Percentiles rank a stretch among this genome's conserved stretches.
These are phyloP conservation scores for Bactericera cockerelli DNA, from an alignment of 1,140 invertebrate genomes.

Conservation along the genomic window DNA sequence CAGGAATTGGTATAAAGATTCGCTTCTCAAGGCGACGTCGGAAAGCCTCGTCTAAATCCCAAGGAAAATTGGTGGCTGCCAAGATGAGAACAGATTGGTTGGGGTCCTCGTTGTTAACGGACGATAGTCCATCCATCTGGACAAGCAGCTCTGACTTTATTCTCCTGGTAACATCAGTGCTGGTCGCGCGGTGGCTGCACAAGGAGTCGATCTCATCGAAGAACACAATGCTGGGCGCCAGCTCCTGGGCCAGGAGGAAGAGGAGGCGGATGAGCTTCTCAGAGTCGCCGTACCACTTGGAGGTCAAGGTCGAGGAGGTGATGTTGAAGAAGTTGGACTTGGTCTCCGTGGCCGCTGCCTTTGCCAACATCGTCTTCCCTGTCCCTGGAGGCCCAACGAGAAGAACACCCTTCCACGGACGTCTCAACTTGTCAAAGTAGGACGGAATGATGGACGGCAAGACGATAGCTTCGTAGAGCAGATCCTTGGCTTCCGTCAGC, in stretches of 20 bases:
- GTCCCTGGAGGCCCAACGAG: constrained; percentile 62
- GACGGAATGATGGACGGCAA: background rate
- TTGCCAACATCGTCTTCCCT: constrained; percentile 55
- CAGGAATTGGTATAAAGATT: constrained; percentile 97
- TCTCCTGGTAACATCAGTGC: constrained; percentile 10
- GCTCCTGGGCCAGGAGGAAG: constrained; percentile 19
- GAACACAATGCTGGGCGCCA: constrained; percentile 20
- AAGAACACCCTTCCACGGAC: constrained; percentile 36
- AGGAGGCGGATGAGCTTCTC: constrained; percentile 34
- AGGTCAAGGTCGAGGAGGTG: constrained; percentile 38
- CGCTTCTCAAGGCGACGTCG: constrained; percentile 79
- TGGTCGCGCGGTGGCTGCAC: constrained; percentile 16
- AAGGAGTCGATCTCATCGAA: constrained; percentile 23
- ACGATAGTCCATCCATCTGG: constrained; percentile 25
- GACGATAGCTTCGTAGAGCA: background rate
- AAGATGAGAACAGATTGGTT: constrained; percentile 37
- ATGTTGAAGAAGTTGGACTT: constrained; percentile 36
- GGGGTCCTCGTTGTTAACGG: constrained; percentile 11
- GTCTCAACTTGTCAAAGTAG: background rate
- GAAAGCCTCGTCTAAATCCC: constrained; percentile 38
- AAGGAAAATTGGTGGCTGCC: no score
- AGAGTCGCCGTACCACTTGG: constrained; percentile 38
- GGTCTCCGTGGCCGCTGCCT: constrained; percentile 54
- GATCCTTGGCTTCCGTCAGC: background rate
- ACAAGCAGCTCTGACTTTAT: constrained; percentile 23